Evolutionary conservation across 1,140 invertebrate species (phyloP).

Genomic region (Mactra quadrangularis): DNA sequence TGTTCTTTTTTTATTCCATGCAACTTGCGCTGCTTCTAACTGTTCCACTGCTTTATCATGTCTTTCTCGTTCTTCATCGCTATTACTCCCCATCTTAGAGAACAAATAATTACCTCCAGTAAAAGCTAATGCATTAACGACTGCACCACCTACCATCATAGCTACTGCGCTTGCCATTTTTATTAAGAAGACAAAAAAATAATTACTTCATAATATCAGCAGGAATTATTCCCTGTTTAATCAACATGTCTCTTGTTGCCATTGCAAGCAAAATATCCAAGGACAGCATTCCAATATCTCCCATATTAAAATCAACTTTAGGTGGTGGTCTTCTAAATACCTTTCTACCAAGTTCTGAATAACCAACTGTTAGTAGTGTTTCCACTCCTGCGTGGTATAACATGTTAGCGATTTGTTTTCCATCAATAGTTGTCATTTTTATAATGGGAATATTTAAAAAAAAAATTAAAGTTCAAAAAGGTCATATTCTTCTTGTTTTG

Average conservation of each 20-base stretch:
- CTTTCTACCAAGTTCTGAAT: conserved; percentile 5
- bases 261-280: neutral
- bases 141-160: conserved; percentile 1
- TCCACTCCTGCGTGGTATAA: conserved; percentile 6
- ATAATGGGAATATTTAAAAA: too few species aligned
- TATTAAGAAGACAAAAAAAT: neutral
- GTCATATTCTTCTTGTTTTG: too few species aligned
- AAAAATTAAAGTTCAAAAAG: too few species aligned
- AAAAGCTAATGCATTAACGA: conserved; percentile 21
- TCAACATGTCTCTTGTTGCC: conserved; percentile 7
- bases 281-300: neutral
- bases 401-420: conserved; percentile 26
- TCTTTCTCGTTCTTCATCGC: conserved; percentile 33
- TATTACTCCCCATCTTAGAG: conserved; percentile 24
- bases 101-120: conserved; percentile 13
- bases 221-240: conserved; percentile 6
- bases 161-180: conserved; percentile 37
- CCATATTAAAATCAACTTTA: conserved; percentile 13
- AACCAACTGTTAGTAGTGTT: conserved; percentile 1
- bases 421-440: conserved; percentile 29
- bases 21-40: conserved; percentile 51
- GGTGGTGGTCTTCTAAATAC: neutral
- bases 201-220: conserved; percentile 39
- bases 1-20: too few species aligned
- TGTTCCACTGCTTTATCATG: conserved; percentile 52